Percentiles rank a stretch among this genome's conserved stretches.
These are phyloP conservation scores for Crocodylus rhombifer DNA, from an alignment of 2,797 vertebrate genomes.

Conservation along the genomic window DNA sequence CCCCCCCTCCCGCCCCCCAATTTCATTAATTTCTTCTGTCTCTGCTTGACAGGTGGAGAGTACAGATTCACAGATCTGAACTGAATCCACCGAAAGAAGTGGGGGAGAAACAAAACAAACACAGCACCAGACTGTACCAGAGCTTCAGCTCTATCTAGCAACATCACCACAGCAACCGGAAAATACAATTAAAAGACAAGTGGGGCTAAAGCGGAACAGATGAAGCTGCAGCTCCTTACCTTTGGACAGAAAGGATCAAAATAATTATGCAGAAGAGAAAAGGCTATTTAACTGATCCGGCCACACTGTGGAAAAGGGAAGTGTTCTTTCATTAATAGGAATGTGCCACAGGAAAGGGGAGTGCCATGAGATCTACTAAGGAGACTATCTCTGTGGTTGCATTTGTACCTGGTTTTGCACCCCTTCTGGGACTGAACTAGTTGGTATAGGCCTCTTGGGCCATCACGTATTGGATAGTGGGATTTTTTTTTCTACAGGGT, in stretches of 20 bases:
- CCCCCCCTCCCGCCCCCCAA: neutral
- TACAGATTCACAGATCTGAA: conserved; percentile 62
- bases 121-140: conserved; percentile 15
- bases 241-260: conserved; percentile 64
- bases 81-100: conserved; percentile 64
- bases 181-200: conserved; percentile 65
- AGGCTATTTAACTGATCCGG: conserved; percentile 39
- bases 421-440: conserved; percentile 59
- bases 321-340: conserved; percentile 67
- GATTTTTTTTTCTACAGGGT: neutral
- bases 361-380: conserved; percentile 79
- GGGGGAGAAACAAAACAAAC: conserved; percentile 62
- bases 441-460: conserved; percentile 31
- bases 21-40: conserved; percentile 65
- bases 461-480: neutral
- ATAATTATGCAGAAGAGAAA: conserved; percentile 74
- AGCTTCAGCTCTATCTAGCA: conserved; percentile 65
- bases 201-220: conserved; percentile 32
- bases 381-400: conserved; percentile 71
- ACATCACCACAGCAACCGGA: conserved; percentile 77
- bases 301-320: conserved; percentile 64
- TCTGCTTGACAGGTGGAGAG: conserved; percentile 80
- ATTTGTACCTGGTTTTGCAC: conserved; percentile 30
- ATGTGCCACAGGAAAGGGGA: conserved; percentile 66
- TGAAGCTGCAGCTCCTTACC: conserved; percentile 55